Evolutionary conservation across 2,113 vertebrate genomes (phyloP), one percentile per base, ranked within the genome.

Genomic region (Laticauda laticaudata): DNA sequence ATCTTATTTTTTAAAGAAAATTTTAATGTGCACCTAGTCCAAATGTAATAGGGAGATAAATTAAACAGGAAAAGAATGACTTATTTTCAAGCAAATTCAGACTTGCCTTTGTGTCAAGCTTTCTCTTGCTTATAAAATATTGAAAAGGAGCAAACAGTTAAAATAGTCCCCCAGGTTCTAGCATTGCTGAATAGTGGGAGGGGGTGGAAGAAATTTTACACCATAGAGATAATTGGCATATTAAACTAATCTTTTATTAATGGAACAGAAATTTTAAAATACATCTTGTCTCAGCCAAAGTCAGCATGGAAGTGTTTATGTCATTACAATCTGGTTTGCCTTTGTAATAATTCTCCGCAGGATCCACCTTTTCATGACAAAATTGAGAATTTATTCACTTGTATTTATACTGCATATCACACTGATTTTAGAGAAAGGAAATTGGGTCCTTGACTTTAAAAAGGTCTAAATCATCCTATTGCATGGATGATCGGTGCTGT

Each of bases 161-260:
- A 87, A 95, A 95, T 69, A 95, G 4, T 87, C 95, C 45, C 92
- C 39, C 95, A 87, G 12, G 89, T 95, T 92, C 87, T 88, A 95
- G 10, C 26, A 29, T 90, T 94, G 88, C 12, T 91, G 85, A 95
- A 89, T 92, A 89, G 34, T 91, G 64, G 12, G 64, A 29, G 54
- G 24, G 88, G 26, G 56, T 4, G 51, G 20, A 51, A 53, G 43
- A 96, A 95, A 90, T 12, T 54, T 95, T 95, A 92, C 92, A 90
- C 45, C 95, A 64, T 96, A 90, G 56, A 96, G 75, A 96, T 97
- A 93, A 95, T 96, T 95, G 89, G 89, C 92, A 94, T 94, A 93
- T 90, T 94, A 91, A 95, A 53, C 39, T 96, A 93, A 94, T 96
- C 51, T 96, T 92, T 95, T 96, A 95, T 96, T 96, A 96, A 96